phyloP scores from a whole-genome alignment of 2,797 vertebrate species.

The Chanos chanos region DNA sequence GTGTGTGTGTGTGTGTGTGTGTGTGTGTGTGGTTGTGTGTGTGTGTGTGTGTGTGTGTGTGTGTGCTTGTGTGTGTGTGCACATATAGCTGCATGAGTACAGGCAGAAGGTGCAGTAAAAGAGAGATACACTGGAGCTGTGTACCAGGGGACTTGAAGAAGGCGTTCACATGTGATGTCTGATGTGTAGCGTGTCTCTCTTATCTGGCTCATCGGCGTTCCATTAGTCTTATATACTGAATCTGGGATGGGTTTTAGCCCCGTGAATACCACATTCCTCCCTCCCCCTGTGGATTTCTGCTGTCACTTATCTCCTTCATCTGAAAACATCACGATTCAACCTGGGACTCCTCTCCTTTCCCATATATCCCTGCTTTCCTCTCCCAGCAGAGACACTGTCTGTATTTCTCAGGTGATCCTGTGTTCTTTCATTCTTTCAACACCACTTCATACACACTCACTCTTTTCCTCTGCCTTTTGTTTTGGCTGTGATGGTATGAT shows the following conservation, averaged over 20 bases:
- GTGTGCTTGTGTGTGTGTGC: too few relatives aligned
- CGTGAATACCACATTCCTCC: conserved; percentile 18
- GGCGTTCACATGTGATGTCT: background rate
- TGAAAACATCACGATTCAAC: conserved; percentile 26
- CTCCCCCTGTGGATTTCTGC: conserved; percentile 18
- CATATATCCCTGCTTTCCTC: conserved; percentile 19
- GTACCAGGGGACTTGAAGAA: too few relatives aligned
- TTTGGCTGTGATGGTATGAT: too few relatives aligned
- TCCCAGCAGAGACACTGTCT: conserved; percentile 22
- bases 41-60: background rate
- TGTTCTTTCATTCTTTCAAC: too few relatives aligned
- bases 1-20: too few relatives aligned
- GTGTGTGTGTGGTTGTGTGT: too few relatives aligned
- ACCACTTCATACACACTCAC: too few relatives aligned
- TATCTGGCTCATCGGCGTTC: conserved; percentile 16
- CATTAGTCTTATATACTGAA: conserved; percentile 22
- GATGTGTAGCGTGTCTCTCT: background rate
- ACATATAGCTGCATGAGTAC: background rate
- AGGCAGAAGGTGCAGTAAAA: background rate
- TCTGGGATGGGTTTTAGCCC: conserved; percentile 28
- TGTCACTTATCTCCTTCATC: conserved; percentile 25
- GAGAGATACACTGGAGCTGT: too few relatives aligned
- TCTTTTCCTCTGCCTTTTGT: too few relatives aligned
- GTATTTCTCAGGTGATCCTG: too few relatives aligned
- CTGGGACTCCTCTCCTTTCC: conserved; percentile 35